A percentile compares a stretch with the other conserved stretches of the same genome.
These are phyloP conservation scores for Fundulus diaphanus DNA, from an alignment of 2,797 vertebrate genomes.

Conservation along the genomic window DNA sequence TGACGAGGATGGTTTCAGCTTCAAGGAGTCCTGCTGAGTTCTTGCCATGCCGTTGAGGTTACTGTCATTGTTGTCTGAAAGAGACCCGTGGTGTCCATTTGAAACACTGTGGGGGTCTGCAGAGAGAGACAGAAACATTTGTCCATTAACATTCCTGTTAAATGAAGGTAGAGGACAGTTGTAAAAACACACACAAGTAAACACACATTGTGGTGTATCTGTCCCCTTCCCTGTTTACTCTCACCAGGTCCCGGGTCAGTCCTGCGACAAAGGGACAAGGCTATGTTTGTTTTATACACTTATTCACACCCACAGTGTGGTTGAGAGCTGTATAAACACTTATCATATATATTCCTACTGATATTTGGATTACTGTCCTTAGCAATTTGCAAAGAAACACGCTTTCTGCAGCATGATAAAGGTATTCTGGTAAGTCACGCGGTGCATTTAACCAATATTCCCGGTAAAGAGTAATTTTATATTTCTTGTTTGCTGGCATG, in stretches of 20 bases:
- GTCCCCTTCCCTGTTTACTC: conserved; percentile 31
- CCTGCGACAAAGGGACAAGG: conserved; percentile 6
- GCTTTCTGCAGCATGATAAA: neutral
- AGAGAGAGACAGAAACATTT: conserved; percentile 45
- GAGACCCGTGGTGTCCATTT: conserved; percentile 82
- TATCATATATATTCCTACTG: neutral
- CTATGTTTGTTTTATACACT: conserved; percentile 16
- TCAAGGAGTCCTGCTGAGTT: conserved; percentile 88
- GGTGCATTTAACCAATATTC: neutral
- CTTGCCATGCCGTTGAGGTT: conserved; percentile 87
- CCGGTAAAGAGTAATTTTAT: neutral
- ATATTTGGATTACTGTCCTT: too few species aligned
- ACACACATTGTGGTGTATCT: conserved; percentile 28
- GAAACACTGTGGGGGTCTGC: conserved; percentile 80
- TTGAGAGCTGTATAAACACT: neutral
- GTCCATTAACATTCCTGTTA: conserved; percentile 47
- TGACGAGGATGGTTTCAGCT: conserved; percentile 72
- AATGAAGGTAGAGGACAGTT: conserved; percentile 61
- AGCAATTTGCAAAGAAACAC: too few species aligned
- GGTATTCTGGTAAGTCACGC: neutral
- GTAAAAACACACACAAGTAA: conserved; percentile 62
- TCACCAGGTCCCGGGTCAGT: conserved; percentile 21
- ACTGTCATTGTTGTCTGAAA: conserved; percentile 60
- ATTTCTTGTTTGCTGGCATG: neutral
- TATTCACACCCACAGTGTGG: conserved; percentile 15